Base-by-base conservation (phyloP, 1,140 invertebrate species). In the Drosophila tropicalis region DNA sequence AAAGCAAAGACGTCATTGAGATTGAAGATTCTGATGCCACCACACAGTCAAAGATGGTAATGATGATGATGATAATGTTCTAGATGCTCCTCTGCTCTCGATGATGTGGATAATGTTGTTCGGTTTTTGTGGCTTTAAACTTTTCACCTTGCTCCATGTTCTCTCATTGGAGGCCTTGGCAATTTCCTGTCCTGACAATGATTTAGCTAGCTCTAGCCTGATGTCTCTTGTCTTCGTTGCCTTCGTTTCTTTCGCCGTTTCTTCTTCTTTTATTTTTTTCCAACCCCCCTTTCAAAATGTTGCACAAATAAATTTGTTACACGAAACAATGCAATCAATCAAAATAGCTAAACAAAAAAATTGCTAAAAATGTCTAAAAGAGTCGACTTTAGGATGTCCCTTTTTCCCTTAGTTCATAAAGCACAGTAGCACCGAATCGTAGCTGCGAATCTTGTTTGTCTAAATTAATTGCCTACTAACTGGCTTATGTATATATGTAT, bases 301-400 rank as follows among this genome's bases (percentile, higher is more conserved):
- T 66, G 70, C 58, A 62, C 57, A 79, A 80, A 78, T 78, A 78
- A 80, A 80, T 80, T 78, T 80, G 70, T 74, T 80, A 70, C 78
- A 80, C 75, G 75, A 78, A 79, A 75, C 75, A 80, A 78, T 74
- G 71, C 75, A 78, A 80, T 78, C 78, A 80, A 80, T 80, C 78
- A 80, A 80, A 80, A 80, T 70, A 80, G 54, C 63, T 58, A 17
- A 58, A 58, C 32, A 58, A 58, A 58, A 57, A 36, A 19, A 36
- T 19, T 19, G 44, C 3, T 51, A 10, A 22, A 22, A 17, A 12
- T 5, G 22, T 22, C 1, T 29, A 29, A 29, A 10, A 22, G 44
- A 51, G 3, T 51, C 44, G 44, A 51, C 17, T 5, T 22, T 3
- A 17, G 4, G 7, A 12, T 51, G 4, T 22, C 7, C 44, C 3